A percentile compares a stretch with the other conserved stretches of the same genome.
phyloP scores from a whole-genome alignment of 2,113 vertebrate species.

The Cranoglanis bouderius region DNA sequence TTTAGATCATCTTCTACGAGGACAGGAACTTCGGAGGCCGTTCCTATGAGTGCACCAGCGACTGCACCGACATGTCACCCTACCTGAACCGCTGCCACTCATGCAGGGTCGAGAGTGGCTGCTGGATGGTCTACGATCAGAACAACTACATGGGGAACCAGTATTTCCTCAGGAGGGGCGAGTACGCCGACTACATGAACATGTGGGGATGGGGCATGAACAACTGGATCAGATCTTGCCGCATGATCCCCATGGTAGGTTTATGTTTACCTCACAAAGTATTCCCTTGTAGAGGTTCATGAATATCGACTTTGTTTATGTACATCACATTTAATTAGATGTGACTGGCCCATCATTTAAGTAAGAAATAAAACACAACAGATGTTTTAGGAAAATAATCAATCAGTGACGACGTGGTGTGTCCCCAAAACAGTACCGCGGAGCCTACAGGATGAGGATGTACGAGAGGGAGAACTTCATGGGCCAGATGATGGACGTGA shows the following conservation, averaged over 20 bases:
- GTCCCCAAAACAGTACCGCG: constrained; percentile 23
- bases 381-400: background rate
- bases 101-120: constrained; percentile 51
- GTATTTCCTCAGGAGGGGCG: constrained; percentile 50
- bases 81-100: constrained; percentile 59
- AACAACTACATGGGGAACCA: constrained; percentile 49
- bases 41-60: constrained; percentile 70
- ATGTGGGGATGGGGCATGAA: constrained; percentile 39
- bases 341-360: background rate
- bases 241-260: constrained; percentile 27
- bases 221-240: constrained; percentile 34
- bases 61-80: constrained; percentile 59
- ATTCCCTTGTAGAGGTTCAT: background rate
- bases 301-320: background rate
- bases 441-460: constrained; percentile 60
- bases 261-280: background rate
- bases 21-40: constrained; percentile 69
- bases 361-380: background rate
- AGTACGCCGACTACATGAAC: constrained; percentile 57
- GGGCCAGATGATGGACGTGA: constrained; percentile 31
- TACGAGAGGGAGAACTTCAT: constrained; percentile 68
- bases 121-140: constrained; percentile 57
- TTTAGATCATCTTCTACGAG: constrained; percentile 71
- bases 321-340: background rate
- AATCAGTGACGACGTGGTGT: background rate